A percentile compares a stretch with the other conserved stretches of the same genome.
phyloP scores from a whole-genome alignment of 2,888 invertebrate genomes.

The Xylota sylvarum region DNA sequence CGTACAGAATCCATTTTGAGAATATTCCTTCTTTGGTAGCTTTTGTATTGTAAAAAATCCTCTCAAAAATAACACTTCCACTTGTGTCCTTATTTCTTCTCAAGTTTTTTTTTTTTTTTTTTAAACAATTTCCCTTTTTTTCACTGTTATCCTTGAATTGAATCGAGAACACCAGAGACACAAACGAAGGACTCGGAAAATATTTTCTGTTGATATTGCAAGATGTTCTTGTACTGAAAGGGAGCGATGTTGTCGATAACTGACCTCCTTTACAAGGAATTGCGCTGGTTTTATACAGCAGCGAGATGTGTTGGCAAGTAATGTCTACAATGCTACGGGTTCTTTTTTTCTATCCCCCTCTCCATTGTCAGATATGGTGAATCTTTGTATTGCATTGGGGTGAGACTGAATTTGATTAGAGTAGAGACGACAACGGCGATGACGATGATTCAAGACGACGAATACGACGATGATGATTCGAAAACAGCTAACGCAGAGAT shows the following conservation, averaged over 20 bases:
- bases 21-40: slow-evolving; percentile 20
- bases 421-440: slow-evolving; percentile 31
- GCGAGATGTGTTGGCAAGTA: slow-evolving; percentile 62
- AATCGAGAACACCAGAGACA: slow-evolving; percentile 39
- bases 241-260: slow-evolving; percentile 60
- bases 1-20: slow-evolving; percentile 45
- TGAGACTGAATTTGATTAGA: slow-evolving; percentile 67
- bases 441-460: slow-evolving; percentile 57
- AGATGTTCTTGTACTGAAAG: slow-evolving; percentile 56
- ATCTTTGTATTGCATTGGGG: slow-evolving; percentile 40
- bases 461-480: slow-evolving; percentile 39
- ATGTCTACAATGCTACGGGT: slow-evolving; percentile 53
- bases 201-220: slow-evolving; percentile 67
- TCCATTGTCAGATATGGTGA: slow-evolving; percentile 8
- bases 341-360: slow-evolving; percentile 27
- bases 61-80: slow-evolving; percentile 50
- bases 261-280: slow-evolving; percentile 62
- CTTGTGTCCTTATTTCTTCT: slow-evolving; percentile 29
- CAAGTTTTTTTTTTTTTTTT: slow-evolving; percentile 16
- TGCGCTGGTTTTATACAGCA: slow-evolving; percentile 64
- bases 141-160: slow-evolving; percentile 25
- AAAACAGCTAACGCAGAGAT: slow-evolving; percentile 69
- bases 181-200: slow-evolving; percentile 43
- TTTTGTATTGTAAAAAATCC: slow-evolving; percentile 10
- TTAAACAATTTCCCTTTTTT: slow-evolving; percentile 36